Evolutionary conservation across 2,888 invertebrate genomes (phyloP).

Genomic region (Scotopteryx bipunctaria): DNA sequence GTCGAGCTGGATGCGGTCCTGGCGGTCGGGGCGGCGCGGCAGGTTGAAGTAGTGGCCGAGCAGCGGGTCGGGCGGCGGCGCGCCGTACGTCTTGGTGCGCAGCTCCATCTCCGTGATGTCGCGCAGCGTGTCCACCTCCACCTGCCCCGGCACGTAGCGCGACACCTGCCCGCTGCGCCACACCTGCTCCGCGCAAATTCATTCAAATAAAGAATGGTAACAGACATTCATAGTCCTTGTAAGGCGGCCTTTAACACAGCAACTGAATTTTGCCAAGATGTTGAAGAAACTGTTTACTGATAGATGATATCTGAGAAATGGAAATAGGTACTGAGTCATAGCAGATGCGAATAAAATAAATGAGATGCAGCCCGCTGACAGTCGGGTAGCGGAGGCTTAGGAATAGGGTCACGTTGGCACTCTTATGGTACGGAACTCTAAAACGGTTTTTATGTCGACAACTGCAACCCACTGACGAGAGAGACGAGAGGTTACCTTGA

Average conservation of each 20-base stretch:
- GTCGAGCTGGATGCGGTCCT: constrained; percentile 81
- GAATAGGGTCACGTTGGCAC: too few relatives aligned
- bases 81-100: constrained; percentile 78
- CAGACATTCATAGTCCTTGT: too few relatives aligned
- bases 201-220: too few relatives aligned
- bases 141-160: constrained; percentile 77
- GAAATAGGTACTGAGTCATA: too few relatives aligned
- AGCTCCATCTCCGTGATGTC: constrained; percentile 71
- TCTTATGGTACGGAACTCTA: too few relatives aligned
- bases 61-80: constrained; percentile 78
- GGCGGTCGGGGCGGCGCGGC: constrained; percentile 77
- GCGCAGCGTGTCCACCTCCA: constrained; percentile 63
- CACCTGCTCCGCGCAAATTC: constrained; percentile 61
- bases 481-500: constrained; percentile 81
- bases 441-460: neutral
- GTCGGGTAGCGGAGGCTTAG: too few relatives aligned
- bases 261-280: too few relatives aligned
- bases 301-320: too few relatives aligned
- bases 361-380: too few relatives aligned
- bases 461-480: neutral
- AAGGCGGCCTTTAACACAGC: too few relatives aligned
- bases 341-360: too few relatives aligned
- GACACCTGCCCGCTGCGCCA: constrained; percentile 78
- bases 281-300: too few relatives aligned
- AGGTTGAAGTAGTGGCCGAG: constrained; percentile 84